A percentile compares a stretch with the other conserved stretches of the same genome.
These are phyloP conservation scores for Parapsyche elsis DNA, from an alignment of 1,140 invertebrate genomes.

Conservation along the genomic window DNA sequence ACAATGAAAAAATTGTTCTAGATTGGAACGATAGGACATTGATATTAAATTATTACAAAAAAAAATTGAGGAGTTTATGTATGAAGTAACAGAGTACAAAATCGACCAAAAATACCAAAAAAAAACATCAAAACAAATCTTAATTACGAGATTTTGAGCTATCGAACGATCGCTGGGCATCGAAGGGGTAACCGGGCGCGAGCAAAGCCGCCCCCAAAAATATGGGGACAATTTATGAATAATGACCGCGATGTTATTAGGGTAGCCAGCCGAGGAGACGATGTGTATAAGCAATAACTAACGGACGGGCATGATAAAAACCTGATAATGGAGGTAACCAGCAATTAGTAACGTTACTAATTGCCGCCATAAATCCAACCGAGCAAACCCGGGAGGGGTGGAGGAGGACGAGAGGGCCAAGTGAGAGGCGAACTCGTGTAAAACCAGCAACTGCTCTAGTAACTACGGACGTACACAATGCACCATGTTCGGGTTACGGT, in stretches of 20 bases:
- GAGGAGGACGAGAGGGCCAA: neutral
- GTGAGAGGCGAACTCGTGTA: neutral
- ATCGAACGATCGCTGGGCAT: neutral
- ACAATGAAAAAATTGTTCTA: too few relatives aligned
- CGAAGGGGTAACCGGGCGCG: slow-evolving; percentile 1
- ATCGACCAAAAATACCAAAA: neutral
- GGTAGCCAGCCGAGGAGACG: slow-evolving; percentile 31
- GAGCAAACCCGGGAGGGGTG: neutral
- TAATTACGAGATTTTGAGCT: neutral
- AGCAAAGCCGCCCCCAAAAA: slow-evolving; percentile 4
- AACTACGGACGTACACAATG: neutral
- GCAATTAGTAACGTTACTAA: slow-evolving; percentile 56
- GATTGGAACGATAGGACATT: too few relatives aligned
- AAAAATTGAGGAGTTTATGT: neutral
- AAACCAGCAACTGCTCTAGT: too few relatives aligned
- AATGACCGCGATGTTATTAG: slow-evolving; percentile 38
- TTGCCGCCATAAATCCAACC: slow-evolving; percentile 52
- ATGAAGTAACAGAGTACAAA: neutral
- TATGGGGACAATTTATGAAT: slow-evolving; percentile 45
- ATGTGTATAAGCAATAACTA: slow-evolving; percentile 39
- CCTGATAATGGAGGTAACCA: slow-evolving; percentile 55
- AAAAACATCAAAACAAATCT: slow-evolving; percentile 3
- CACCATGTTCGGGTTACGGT: neutral
- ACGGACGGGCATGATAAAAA: slow-evolving; percentile 52
- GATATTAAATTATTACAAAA: neutral